Conservation (phyloP, 1,140 invertebrate species). For the Hyles vespertilio region DNA sequence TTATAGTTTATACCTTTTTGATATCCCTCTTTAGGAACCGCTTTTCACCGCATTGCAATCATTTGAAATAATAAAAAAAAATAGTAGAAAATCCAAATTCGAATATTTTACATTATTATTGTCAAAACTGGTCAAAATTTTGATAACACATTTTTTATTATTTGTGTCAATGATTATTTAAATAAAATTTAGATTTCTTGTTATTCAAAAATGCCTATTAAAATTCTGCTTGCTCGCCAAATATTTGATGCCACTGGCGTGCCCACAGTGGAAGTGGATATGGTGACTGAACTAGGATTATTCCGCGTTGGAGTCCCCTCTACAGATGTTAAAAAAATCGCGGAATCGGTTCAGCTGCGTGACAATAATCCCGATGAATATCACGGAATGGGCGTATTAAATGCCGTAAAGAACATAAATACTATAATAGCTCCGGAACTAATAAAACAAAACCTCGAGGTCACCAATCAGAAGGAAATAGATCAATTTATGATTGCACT, state of each 20-base stretch:
- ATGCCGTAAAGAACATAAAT: conserved; percentile 95
- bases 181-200: conserved; percentile 7
- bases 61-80: too few relatives aligned
- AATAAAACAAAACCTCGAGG: conserved; percentile 88
- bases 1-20: too few relatives aligned
- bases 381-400: conserved; percentile 93
- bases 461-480: conserved; percentile 91
- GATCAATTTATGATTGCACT: conserved; percentile 94
- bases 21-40: too few relatives aligned
- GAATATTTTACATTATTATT: too few relatives aligned
- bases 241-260: conserved; percentile 98
- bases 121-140: too few relatives aligned
- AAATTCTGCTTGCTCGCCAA: conserved; percentile 92
- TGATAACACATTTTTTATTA: too few relatives aligned
- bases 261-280: conserved; percentile 97
- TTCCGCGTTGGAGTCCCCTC: conserved; percentile 97
- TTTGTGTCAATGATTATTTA: background rate
- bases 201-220: conserved; percentile 79
- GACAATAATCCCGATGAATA: conserved; percentile 91
- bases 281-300: conserved; percentile 87
- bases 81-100: too few relatives aligned
- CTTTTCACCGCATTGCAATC: too few relatives aligned
- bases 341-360: conserved; percentile 96
- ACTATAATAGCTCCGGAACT: conserved; percentile 89
- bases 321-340: conserved; percentile 93